Conservation (phyloP, 2,113 vertebrate genomes). For the Seriola quinqueradiata region DNA sequence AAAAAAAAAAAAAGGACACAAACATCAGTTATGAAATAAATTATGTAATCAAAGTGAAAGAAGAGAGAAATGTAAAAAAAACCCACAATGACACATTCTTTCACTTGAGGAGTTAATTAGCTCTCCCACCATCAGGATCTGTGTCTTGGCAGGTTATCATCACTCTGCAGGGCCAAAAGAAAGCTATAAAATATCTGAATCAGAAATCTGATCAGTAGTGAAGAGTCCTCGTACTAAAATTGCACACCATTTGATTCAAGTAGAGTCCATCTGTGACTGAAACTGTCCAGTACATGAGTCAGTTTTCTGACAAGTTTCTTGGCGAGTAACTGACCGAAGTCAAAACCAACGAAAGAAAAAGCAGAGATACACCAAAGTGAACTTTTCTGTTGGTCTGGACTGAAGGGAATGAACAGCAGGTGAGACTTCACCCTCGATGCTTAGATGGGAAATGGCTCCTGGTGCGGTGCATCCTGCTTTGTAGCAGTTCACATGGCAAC, state of each 20-base stretch:
- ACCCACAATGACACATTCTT: background rate
- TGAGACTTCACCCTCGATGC: constrained; percentile 41
- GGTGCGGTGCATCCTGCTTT: constrained; percentile 48
- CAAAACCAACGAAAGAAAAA: constrained; percentile 5
- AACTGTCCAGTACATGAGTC: constrained; percentile 28
- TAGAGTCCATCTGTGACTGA: constrained; percentile 57
- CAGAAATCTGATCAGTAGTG: constrained; percentile 33
- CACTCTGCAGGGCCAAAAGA: constrained; percentile 29
- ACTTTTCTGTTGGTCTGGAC: constrained; percentile 15
- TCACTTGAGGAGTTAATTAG: constrained; percentile 46
- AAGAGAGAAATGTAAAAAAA: background rate
- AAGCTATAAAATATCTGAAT: constrained; percentile 22
- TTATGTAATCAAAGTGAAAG: background rate
- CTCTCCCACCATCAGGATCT: constrained; percentile 27
- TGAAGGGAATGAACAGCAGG: constrained; percentile 54
- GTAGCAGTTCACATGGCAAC: constrained; percentile 80
- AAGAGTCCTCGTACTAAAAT: constrained; percentile 28
- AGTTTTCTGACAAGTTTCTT: background rate
- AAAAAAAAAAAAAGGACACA: background rate
- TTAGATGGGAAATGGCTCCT: constrained; percentile 18
- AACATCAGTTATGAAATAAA: background rate
- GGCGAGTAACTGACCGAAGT: constrained; percentile 14
- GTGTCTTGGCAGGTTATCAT: constrained; percentile 42
- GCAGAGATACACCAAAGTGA: background rate
- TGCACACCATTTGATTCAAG: constrained; percentile 41